Evolutionary conservation across 2,797 vertebrate genomes (phyloP).

Genomic region (Enteromius mattozi): DNA sequence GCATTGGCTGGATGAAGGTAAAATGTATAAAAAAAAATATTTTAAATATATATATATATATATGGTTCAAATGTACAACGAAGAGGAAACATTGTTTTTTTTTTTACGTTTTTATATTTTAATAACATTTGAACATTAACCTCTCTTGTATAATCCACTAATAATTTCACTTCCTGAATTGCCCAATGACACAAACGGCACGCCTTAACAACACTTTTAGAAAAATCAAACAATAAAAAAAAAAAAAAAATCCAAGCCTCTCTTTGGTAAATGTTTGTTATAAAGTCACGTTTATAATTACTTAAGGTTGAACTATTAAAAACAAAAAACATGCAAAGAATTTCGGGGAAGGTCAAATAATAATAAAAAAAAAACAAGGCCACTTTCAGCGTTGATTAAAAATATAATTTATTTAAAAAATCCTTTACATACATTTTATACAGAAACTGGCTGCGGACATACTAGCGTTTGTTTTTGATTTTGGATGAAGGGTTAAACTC

Average conservation of each 20-base stretch:
- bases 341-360: neutral
- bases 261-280: neutral
- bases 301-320: neutral
- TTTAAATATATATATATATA: no score
- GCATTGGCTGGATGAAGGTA: neutral
- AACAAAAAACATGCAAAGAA: neutral
- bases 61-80: neutral
- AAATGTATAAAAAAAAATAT: no score
- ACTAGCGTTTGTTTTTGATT: constrained; percentile 80
- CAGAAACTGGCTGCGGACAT: constrained; percentile 91
- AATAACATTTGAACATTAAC: no score
- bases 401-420: constrained; percentile 99
- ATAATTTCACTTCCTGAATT: neutral
- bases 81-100: neutral
- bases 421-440: constrained; percentile 98
- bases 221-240: neutral
- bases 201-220: neutral
- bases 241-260: neutral
- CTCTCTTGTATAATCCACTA: neutral
- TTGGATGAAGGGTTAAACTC: constrained; percentile 74
- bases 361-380: neutral
- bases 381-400: constrained; percentile 90
- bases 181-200: neutral
- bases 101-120: neutral
- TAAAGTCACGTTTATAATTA: neutral